Conservation (phyloP, 2,113 vertebrate species). For the Hyla sarda region DNA sequence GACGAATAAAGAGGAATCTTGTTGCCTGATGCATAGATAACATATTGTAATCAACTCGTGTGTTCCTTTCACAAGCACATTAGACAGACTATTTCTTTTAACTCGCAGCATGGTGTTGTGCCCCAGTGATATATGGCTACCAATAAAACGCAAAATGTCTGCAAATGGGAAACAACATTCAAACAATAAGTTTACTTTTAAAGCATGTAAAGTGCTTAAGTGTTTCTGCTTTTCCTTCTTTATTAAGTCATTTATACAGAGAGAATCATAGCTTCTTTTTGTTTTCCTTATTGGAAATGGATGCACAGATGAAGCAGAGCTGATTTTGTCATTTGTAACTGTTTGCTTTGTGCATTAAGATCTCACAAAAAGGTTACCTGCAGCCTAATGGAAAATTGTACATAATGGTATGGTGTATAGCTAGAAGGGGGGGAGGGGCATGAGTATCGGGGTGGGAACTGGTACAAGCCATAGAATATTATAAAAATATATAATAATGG, state of each 20-base stretch:
- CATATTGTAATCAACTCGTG: slow-evolving; percentile 59
- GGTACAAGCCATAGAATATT: background rate
- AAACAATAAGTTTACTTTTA: slow-evolving; percentile 38
- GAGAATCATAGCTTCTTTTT: background rate
- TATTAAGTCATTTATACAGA: slow-evolving; percentile 14
- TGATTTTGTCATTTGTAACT: background rate
- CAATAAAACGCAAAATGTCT: slow-evolving; percentile 45
- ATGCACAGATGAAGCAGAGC: background rate
- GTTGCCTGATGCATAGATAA: slow-evolving; percentile 55
- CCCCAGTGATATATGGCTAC: slow-evolving; percentile 27
- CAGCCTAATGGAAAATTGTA: background rate
- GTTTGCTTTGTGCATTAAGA: background rate
- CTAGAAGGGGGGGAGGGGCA: background rate
- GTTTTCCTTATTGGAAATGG: background rate
- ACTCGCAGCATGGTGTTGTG: slow-evolving; percentile 45
- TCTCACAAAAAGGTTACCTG: background rate
- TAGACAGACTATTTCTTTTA: slow-evolving; percentile 51
- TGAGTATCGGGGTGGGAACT: background rate
- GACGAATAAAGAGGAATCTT: slow-evolving; percentile 42
- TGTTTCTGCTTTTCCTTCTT: slow-evolving; percentile 10
- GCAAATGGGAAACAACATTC: slow-evolving; percentile 37
- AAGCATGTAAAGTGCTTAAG: slow-evolving; percentile 43
- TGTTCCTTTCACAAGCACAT: slow-evolving; percentile 49
- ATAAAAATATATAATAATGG: background rate
- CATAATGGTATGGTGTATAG: background rate